Percentiles rank a stretch among this genome's conserved stretches.
Evolutionary conservation across 2,797 vertebrate genomes (phyloP).

Genomic region (Sorex maritimensis): DNA sequence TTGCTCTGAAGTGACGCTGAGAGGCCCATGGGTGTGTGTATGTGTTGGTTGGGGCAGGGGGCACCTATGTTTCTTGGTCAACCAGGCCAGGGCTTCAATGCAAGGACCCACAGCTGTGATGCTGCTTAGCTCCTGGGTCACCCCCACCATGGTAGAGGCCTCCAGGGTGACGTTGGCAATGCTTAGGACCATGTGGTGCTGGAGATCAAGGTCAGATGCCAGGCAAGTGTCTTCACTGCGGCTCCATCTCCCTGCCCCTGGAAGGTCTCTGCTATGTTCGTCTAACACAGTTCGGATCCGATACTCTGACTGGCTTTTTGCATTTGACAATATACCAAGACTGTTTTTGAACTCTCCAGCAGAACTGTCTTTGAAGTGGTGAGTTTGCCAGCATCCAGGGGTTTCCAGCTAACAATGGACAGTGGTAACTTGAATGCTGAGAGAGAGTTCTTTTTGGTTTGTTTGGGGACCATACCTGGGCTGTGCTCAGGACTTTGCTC

Average conservation of each 20-base stretch:
- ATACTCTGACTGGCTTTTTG: background rate
- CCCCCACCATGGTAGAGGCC: too few relatives aligned
- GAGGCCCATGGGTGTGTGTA: too few relatives aligned
- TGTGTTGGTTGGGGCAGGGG: too few relatives aligned
- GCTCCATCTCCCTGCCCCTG: background rate
- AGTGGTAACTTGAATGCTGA: background rate
- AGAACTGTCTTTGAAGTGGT: background rate
- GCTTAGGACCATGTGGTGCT: too few relatives aligned
- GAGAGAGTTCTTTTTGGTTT: background rate
- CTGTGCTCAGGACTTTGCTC: background rate
- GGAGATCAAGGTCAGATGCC: too few relatives aligned
- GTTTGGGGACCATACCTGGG: background rate
- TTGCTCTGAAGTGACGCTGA: too few relatives aligned
- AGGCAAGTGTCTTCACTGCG: too few relatives aligned
- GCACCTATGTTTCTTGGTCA: too few relatives aligned
- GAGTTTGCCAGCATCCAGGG: background rate
- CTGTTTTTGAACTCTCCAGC: background rate
- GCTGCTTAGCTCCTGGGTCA: too few relatives aligned
- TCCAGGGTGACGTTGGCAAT: too few relatives aligned
- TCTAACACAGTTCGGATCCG: background rate
- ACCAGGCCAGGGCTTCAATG: too few relatives aligned
- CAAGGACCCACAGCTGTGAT: too few relatives aligned
- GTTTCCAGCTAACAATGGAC: background rate
- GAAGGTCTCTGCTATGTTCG: background rate
- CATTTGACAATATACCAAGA: background rate